These are phyloP conservation scores for Meriones unguiculatus DNA, from an alignment of 2,113 vertebrate species.

Conservation along the genomic window DNA sequence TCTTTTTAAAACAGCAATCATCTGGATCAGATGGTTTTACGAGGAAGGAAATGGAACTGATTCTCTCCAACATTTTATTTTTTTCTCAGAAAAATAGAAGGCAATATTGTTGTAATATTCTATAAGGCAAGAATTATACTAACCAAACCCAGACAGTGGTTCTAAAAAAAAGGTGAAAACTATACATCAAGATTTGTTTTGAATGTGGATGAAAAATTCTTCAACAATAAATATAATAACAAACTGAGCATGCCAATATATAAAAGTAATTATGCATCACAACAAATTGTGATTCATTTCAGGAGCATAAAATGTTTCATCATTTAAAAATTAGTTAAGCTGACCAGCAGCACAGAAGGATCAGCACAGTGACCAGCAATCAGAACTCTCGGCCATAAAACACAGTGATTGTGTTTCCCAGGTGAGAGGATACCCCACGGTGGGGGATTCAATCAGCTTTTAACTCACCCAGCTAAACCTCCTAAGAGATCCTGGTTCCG, in stretches of 20 bases:
- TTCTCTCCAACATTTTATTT: neutral
- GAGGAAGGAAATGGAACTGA: neutral
- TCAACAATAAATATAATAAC: neutral
- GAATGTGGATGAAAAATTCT: neutral
- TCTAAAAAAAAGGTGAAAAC: neutral
- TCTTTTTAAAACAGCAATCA: neutral
- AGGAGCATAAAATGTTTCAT: neutral
- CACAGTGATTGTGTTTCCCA: too few species aligned
- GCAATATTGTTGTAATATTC: neutral
- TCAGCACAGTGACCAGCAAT: too few species aligned
- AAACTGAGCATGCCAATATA: too few species aligned
- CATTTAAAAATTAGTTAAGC: neutral
- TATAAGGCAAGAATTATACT: neutral
- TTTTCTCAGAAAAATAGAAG: neutral
- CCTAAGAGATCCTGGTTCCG: too few species aligned
- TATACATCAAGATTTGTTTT: neutral
- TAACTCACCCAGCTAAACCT: too few species aligned
- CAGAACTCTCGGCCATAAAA: too few species aligned
- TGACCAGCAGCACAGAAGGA: too few species aligned
- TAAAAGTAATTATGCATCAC: neutral
- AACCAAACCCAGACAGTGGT: neutral
- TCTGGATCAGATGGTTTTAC: neutral
- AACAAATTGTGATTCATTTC: neutral
- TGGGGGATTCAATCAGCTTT: too few species aligned
- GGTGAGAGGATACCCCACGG: too few species aligned